Evolutionary conservation across 2,888 invertebrate species (phyloP).

Genomic region (Nymphalis polychloros): DNA sequence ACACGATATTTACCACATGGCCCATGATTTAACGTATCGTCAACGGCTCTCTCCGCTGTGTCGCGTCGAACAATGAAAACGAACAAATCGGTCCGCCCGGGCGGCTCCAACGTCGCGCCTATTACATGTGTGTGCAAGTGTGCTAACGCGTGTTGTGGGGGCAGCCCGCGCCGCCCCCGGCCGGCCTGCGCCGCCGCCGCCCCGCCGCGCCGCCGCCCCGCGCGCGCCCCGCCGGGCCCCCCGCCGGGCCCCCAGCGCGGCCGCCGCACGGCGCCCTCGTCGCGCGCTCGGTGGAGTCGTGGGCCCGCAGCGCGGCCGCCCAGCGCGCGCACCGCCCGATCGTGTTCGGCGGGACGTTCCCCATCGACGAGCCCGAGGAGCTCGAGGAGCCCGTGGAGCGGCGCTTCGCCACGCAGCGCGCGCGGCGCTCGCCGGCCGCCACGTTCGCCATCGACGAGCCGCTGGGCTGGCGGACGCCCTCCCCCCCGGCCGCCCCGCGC

Average conservation of each 20-base stretch:
- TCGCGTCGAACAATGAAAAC: neutral
- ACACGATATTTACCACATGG: too few relatives aligned
- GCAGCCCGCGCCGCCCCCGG: conserved; percentile 39
- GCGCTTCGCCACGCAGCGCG: conserved; percentile 65
- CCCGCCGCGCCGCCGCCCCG: conserved; percentile 14
- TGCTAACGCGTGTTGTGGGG: conserved; percentile 46
- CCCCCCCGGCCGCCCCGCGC: conserved; percentile 38
- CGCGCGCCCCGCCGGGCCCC: conserved; percentile 28
- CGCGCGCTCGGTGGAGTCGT: conserved; percentile 83
- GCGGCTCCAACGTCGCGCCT: neutral
- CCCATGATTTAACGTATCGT: too few relatives aligned
- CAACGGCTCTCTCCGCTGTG: neutral
- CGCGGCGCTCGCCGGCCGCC: conserved; percentile 37
- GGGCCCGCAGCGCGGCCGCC: conserved; percentile 80
- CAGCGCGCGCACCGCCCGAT: conserved; percentile 82
- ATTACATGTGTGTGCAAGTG: conserved; percentile 28
- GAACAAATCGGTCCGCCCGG: too few relatives aligned
- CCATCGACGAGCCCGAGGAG: conserved; percentile 87
- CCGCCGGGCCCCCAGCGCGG: conserved; percentile 42
- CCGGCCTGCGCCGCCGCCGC: conserved; percentile 31
- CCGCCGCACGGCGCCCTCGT: conserved; percentile 75
- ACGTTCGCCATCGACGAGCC: conserved; percentile 81
- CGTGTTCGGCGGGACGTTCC: conserved; percentile 92
- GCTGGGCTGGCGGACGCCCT: conserved; percentile 38
- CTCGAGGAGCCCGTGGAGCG: conserved; percentile 50